Evolutionary conservation across 2,797 vertebrate species (phyloP).

Genomic region (Neosalanx taihuensis): DNA sequence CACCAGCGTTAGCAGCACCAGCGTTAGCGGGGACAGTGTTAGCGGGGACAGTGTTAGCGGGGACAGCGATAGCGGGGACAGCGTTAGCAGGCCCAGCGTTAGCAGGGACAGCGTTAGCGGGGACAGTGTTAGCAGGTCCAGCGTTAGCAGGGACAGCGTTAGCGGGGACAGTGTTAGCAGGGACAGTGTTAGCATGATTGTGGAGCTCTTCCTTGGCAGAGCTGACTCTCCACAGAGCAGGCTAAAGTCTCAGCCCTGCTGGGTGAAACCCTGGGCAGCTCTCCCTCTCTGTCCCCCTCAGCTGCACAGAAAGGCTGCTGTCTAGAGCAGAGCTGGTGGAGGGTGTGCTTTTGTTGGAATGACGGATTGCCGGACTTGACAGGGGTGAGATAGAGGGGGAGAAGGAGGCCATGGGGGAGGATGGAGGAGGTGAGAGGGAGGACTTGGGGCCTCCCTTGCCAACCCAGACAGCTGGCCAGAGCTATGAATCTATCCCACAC

Average conservation of each 20-base stretch:
- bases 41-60: too few relatives aligned
- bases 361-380: constrained; percentile 52
- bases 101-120: too few relatives aligned
- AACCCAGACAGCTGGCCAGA: constrained; percentile 63
- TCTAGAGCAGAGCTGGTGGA: constrained; percentile 45
- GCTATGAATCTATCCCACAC: constrained; percentile 23
- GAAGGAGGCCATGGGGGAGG: too few relatives aligned
- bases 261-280: too few relatives aligned
- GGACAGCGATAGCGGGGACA: too few relatives aligned
- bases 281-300: constrained; percentile 48
- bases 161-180: too few relatives aligned
- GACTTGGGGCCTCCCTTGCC: constrained; percentile 29
- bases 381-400: constrained; percentile 13
- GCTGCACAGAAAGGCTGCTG: constrained; percentile 53
- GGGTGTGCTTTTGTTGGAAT: constrained; percentile 50
- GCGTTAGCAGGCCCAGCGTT: too few relatives aligned
- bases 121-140: too few relatives aligned
- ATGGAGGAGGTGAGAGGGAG: too few relatives aligned
- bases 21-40: too few relatives aligned
- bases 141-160: too few relatives aligned
- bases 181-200: constrained; percentile 37
- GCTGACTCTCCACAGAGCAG: constrained; percentile 52
- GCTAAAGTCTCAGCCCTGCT: constrained; percentile 48
- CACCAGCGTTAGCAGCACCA: too few relatives aligned
- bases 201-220: constrained; percentile 39